Evolutionary conservation across 92 coral and sea anemone species (phyloP).

Genomic region (Micromussa lordhowensis): DNA sequence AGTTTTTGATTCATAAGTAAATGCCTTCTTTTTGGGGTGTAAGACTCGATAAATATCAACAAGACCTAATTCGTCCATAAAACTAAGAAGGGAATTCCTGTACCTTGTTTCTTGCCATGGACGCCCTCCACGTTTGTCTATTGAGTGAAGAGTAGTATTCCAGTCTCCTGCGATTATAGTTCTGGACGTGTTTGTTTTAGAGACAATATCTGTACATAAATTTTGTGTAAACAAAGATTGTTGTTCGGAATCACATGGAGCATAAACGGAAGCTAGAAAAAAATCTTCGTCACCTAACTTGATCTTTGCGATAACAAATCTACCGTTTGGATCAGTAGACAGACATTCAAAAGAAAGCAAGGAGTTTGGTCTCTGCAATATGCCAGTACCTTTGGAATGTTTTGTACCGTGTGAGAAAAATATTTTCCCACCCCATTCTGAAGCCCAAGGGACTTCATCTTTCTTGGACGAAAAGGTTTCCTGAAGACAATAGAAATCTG

Average conservation of each 20-base stretch:
- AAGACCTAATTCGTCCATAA: slow-evolving; percentile 15
- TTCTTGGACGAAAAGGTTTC: too few species aligned
- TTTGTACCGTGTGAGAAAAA: neutral
- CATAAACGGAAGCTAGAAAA: neutral
- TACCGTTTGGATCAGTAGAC: too few species aligned
- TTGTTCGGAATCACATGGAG: neutral
- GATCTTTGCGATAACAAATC: neutral
- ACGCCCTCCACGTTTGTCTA: slow-evolving; percentile 4
- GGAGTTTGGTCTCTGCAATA: neutral
- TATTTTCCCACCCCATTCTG: too few species aligned
- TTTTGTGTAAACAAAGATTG: neutral
- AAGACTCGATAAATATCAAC: neutral
- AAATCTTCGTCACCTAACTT: neutral
- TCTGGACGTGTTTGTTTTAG: neutral
- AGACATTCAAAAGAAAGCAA: too few species aligned
- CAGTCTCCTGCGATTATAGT: neutral
- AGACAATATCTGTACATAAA: neutral
- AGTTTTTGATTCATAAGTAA: too few species aligned
- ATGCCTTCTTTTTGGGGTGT: neutral
- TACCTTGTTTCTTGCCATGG: neutral
- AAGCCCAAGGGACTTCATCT: too few species aligned
- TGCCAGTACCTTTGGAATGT: slow-evolving; percentile 5
- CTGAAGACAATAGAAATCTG: too few species aligned
- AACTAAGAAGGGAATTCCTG: neutral
- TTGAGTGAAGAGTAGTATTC: slow-evolving; percentile 3